Evolutionary conservation across 2,797 vertebrate genomes (phyloP).

Genomic region (Ctenopoma kingsleyae): DNA sequence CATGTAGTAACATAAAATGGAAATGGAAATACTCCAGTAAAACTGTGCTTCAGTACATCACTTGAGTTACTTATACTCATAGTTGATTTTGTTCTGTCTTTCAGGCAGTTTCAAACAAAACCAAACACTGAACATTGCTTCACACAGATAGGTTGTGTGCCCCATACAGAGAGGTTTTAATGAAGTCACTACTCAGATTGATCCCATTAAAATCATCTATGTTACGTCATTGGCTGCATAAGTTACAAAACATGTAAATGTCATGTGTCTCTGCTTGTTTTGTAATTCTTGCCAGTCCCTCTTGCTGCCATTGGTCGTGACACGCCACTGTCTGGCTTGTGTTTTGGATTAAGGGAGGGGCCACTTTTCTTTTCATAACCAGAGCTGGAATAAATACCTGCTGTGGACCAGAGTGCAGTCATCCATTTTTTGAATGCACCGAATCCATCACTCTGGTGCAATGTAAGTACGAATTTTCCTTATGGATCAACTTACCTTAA

Average conservation of each 20-base stretch:
- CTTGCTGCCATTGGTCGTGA: conserved; percentile 23
- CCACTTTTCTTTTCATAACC: conserved; percentile 58
- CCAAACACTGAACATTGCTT: too few species aligned
- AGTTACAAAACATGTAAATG: conserved; percentile 12
- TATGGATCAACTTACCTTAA: background rate
- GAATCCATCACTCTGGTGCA: conserved; percentile 1
- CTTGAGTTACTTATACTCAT: too few species aligned
- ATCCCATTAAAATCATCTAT: too few species aligned
- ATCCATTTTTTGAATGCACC: background rate
- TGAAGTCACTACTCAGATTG: too few species aligned
- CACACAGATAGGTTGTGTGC: too few species aligned
- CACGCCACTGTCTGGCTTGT: conserved; percentile 31
- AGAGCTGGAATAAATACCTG: conserved; percentile 58
- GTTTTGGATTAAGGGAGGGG: conserved; percentile 62
- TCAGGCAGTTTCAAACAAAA: too few species aligned
- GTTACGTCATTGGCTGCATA: background rate
- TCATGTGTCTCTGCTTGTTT: conserved; percentile 2
- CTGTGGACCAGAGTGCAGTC: conserved; percentile 1
- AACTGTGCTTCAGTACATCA: too few species aligned
- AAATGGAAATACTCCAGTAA: too few species aligned
- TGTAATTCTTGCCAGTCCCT: background rate
- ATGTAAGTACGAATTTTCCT: conserved; percentile 70
- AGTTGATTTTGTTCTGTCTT: too few species aligned
- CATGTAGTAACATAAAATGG: too few species aligned
- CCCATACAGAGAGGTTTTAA: too few species aligned